Conservation (phyloP, 2,888 invertebrate genomes). For the Lithophane semibrunnea region DNA sequence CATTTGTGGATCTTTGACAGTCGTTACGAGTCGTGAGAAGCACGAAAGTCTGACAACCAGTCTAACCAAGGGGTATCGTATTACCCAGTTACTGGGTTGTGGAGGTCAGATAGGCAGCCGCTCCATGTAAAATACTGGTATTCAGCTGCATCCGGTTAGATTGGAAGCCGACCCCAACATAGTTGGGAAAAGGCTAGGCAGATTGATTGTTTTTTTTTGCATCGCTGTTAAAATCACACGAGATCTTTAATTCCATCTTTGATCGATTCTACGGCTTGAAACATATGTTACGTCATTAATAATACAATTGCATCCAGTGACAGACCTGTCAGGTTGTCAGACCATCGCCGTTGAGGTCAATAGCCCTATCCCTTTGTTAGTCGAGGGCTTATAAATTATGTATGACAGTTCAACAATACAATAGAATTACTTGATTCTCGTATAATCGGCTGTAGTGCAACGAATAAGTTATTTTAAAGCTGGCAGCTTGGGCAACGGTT, state of each 20-base stretch:
- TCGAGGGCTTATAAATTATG: constrained; percentile 25
- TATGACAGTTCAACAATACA: constrained; percentile 10
- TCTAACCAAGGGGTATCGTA: no score
- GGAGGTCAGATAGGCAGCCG: no score
- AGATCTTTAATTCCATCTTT: not conserved
- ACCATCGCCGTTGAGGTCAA: not conserved
- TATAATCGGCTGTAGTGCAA: not conserved
- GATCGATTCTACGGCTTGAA: not conserved
- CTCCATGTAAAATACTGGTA: no score
- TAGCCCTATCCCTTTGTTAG: constrained; percentile 31
- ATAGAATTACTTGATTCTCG: constrained; percentile 25
- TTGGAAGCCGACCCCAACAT: no score
- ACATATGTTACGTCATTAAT: not conserved
- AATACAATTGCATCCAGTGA: constrained; percentile 15
- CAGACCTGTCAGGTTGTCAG: not conserved
- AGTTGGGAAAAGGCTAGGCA: no score
- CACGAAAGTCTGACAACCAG: no score
- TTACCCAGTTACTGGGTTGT: no score
- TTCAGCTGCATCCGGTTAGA: no score
- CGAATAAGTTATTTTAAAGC: constrained; percentile 1
- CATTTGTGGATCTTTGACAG: no score
- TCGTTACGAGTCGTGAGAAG: no score
- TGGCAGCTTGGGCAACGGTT: not conserved
- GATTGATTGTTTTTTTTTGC: no score
- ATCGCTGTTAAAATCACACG: no score